Conservation (phyloP, 2,113 vertebrate species). For the Cisticola juncidis region DNA sequence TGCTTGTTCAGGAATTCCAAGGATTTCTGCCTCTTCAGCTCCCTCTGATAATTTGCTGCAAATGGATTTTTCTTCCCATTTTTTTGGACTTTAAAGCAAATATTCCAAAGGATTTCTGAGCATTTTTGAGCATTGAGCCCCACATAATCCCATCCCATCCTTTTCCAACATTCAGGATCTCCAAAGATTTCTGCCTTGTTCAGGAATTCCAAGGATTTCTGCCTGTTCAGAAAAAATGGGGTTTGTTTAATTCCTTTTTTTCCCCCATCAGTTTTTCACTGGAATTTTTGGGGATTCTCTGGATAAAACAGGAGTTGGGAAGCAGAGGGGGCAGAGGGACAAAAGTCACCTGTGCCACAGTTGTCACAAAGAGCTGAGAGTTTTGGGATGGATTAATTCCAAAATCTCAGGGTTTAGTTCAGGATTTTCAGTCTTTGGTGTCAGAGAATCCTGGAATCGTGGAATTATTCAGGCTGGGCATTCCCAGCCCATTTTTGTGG, state of each 20-base stretch:
- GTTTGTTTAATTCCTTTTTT: rapidly evolving
- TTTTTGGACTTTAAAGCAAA: background rate
- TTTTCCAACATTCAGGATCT: too few relatives aligned
- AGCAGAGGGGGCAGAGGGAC: background rate
- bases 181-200: too few relatives aligned
- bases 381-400: background rate
- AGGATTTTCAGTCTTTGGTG: background rate
- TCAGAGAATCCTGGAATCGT: background rate
- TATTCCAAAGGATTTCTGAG: background rate
- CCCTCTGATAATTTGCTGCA: background rate
- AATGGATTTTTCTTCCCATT: background rate
- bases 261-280: rapidly evolving
- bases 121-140: background rate
- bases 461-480: background rate
- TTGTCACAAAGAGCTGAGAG: background rate
- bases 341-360: rapidly evolving
- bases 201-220: too few relatives aligned
- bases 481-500: background rate
- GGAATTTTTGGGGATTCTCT: background rate
- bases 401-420: background rate
- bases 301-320: background rate
- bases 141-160: too few relatives aligned
- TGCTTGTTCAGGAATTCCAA: background rate
- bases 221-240: too few relatives aligned
- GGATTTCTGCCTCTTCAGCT: background rate